Evolutionary conservation across 2,888 invertebrate genomes (phyloP).

Genomic region (Dioctria linearis): DNA sequence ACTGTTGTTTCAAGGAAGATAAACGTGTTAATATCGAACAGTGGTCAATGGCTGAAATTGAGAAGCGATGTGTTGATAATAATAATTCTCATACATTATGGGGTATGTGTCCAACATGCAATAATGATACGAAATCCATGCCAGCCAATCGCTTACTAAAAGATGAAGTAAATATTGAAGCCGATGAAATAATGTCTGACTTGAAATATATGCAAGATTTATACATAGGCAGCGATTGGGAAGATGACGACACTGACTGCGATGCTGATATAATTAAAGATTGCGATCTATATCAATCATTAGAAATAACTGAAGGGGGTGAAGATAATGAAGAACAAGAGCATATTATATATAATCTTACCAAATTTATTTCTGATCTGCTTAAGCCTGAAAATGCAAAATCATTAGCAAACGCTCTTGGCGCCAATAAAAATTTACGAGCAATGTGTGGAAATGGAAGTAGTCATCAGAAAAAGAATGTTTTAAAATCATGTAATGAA

Average conservation of each 20-base stretch:
- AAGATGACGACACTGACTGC: conserved; percentile 60
- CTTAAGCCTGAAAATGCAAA: conserved; percentile 64
- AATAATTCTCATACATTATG: conserved; percentile 64
- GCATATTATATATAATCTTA: conserved; percentile 64
- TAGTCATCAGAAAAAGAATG: neutral
- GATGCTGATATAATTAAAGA: conserved; percentile 60
- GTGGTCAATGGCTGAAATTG: conserved; percentile 65
- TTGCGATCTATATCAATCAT: conserved; percentile 58
- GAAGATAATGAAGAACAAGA: conserved; percentile 59
- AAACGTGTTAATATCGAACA: conserved; percentile 54
- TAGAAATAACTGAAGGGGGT: conserved; percentile 32
- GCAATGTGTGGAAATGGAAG: neutral
- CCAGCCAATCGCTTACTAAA: conserved; percentile 65
- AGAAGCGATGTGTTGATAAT: conserved; percentile 62
- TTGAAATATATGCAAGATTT: conserved; percentile 67
- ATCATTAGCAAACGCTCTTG: conserved; percentile 61
- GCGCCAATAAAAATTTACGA: conserved; percentile 45
- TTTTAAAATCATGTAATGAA: neutral
- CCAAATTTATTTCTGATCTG: conserved; percentile 65
- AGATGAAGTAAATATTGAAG: conserved; percentile 65
- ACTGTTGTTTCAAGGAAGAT: neutral
- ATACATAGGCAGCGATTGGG: conserved; percentile 64
- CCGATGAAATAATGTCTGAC: conserved; percentile 68
- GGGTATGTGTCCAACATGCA: conserved; percentile 67
- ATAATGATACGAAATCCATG: conserved; percentile 64